Evolutionary conservation across 2,797 vertebrate species (phyloP), one percentile per base, ranked within the genome.

Genomic region (Oreonectes daqikongensis): DNA sequence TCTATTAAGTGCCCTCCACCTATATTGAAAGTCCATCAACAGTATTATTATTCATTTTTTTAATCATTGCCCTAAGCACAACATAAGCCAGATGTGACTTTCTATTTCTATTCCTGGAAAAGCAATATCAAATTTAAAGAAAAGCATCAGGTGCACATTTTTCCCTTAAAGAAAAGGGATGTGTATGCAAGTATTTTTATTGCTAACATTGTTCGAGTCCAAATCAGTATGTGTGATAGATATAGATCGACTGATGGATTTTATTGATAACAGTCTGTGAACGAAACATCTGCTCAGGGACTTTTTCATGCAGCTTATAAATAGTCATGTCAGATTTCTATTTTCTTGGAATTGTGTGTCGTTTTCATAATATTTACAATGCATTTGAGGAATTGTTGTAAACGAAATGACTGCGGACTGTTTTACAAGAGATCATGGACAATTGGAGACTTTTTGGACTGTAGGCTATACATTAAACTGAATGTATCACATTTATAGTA

Each of bases 261-360:
- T 66, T 72, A 78, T 65, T 74, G 71, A 81, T 64, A 48, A 72
- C 65, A 71, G 65, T 60, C 69, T 73, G 75, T 42, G 76, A 81
- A 61, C 46, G 50, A 75, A 60, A 78, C 52, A 57, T 79, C 75
- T 81, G 78, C 84, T 85, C 81, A 85, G 84, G 81, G 84, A 85
- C 73, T 83, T 81, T 77, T 75, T 72, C 71, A 81, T 71, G 71
- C 64, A 59, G 65, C 63, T 73, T 32, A 42, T 65, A 77, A 50
- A 30, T 18, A 48, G n/a, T 57, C 18, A 73, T 72, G 35, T 61
- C 26, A 79, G 63, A 72, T 59, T 15, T 72, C 35, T 72, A 69
- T 79, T 68, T 73, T 66, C 55, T 79, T 68, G 15, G 11, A 71
- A 77, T 42, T 77, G 59, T 38, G 69, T 46, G 55, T 65, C 14